Conservation (phyloP, 2,888 invertebrate species). For the Philereme transversata region DNA sequence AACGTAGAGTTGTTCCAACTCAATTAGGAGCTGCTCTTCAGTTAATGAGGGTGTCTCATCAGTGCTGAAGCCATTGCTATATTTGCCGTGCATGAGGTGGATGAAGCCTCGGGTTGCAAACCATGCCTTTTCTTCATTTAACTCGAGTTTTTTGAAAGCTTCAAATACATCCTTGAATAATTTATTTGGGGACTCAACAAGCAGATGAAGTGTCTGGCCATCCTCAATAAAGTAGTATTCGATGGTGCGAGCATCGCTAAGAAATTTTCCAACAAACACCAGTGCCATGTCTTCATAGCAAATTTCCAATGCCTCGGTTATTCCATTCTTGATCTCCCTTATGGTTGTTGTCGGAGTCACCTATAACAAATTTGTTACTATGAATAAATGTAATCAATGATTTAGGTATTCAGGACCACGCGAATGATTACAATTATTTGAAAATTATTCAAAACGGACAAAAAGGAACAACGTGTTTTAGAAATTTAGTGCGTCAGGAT, state of each 20-base stretch:
- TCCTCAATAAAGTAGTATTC: constrained; percentile 17
- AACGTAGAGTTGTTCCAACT: constrained; percentile 6
- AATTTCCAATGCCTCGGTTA: constrained; percentile 12
- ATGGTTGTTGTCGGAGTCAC: constrained; percentile 7
- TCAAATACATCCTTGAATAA: constrained; percentile 19
- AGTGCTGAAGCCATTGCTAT: neutral
- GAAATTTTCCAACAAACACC: constrained; percentile 13
- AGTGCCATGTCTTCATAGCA: constrained; percentile 28
- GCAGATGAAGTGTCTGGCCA: constrained; percentile 25
- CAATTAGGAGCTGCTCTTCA: constrained; percentile 6
- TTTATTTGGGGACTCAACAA: constrained; percentile 20
- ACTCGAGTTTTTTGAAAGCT: constrained; percentile 4
- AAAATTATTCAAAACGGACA: no score
- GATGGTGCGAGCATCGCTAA: constrained; percentile 13
- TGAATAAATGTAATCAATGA: no score
- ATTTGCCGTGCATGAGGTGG: constrained; percentile 4
- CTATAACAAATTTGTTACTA: constrained; percentile 6
- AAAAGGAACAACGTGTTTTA: no score
- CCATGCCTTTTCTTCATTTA: constrained; percentile 13
- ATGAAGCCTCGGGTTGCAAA: constrained; percentile 13
- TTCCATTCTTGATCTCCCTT: constrained; percentile 12
- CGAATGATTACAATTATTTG: no score
- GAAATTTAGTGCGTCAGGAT: no score
- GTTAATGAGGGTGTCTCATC: constrained; percentile 7
- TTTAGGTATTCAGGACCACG: no score